Base-by-base conservation (phyloP, 2,113 vertebrate species). In the Microcebus lehilahytsara region DNA sequence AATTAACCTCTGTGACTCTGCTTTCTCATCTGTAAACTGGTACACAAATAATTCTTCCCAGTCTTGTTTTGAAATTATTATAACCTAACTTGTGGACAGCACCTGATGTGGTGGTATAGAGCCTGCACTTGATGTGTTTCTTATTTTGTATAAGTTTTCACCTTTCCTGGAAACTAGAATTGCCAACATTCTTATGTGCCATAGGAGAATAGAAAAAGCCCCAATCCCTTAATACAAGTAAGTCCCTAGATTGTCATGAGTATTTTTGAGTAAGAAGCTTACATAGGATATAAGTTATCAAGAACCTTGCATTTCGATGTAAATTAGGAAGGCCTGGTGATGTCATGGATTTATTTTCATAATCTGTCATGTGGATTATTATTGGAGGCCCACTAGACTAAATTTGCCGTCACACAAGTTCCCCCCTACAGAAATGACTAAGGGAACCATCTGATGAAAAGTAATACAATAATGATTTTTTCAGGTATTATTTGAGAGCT, bases 241-340 rank as follows among this genome's bases (percentile, higher is more conserved):
- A 81, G 78, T 84, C 77, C 46, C 66, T 92, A 69, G n/a, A 83
- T 85, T 69, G 20, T n/a, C 51, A 71, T 58, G 13, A 78, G 5
- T 95, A 69, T 74, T 96, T 96, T 93, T 97, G 53, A 87, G 13
- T 96, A 79, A 97, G 91, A 96, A 64, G 32, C 56, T 94, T 97
- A 66, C 5, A 16, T 49, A 85, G 64, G 37, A 56, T 87, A 23
- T 67, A 84, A 79, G 17, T 77, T 81, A 92, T 74, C 84, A 96
- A 90, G 91, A 83, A 94, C 7, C 32, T 91, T 94, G 22, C 60
- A 91, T 95, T 93, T 96, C 66, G 25, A 5, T 89, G 23, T 95
- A 79, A 93, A 53, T 86, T 74, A 78, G 42, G 74, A 97, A 95
- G 62, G 7, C 72, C 64, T 89, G 72, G 46, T 75, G 37, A 88